Conservation (phyloP, 2,113 vertebrate species). For the Neotoma lepida region DNA sequence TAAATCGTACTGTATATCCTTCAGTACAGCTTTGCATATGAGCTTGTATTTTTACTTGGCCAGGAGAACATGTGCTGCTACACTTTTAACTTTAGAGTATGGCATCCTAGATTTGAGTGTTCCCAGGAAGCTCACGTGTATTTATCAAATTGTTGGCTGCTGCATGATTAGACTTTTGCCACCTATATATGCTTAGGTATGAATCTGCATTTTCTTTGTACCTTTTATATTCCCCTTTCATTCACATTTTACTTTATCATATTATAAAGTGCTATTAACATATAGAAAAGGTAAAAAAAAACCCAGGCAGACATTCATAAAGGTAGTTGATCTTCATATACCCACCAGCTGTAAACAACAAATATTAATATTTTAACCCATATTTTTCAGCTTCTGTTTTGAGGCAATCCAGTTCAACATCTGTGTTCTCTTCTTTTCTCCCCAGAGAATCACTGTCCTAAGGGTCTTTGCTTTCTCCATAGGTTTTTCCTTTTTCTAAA, state of each 20-base stretch:
- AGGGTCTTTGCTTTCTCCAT: neutral
- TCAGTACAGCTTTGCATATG: neutral
- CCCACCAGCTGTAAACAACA: neutral
- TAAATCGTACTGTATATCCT: neutral
- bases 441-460: neutral
- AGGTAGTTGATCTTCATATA: neutral
- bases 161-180: neutral
- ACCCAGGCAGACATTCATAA: neutral
- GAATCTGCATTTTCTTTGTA: neutral
- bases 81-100: neutral
- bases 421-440: neutral
- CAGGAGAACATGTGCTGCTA: neutral
- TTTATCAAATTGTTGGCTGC: slow-evolving; percentile 45
- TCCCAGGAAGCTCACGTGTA: neutral
- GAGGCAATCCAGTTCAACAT: too few species aligned
- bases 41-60: neutral
- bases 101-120: slow-evolving; percentile 4
- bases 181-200: neutral
- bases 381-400: neutral
- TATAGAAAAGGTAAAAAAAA: neutral
- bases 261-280: neutral
- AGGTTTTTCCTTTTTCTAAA: neutral
- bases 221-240: neutral
- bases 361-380: neutral
- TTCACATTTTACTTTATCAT: neutral